These are phyloP conservation scores for Trachelus troglodyta DNA, from an alignment of 2,888 invertebrate species.

Conservation along the genomic window DNA sequence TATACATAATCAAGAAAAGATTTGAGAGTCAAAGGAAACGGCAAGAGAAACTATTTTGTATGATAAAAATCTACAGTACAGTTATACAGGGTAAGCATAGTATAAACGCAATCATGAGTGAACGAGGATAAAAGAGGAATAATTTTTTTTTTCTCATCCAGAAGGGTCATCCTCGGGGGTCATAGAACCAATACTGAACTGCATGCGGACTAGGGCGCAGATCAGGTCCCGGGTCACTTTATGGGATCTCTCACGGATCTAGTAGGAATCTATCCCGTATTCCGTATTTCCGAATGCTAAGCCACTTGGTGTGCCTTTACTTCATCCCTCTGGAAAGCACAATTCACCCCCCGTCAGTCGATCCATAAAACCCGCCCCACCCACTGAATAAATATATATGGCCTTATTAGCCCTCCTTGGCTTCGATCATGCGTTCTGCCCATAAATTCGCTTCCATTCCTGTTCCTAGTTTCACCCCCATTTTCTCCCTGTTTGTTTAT, in stretches of 20 bases:
- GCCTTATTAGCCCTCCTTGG: conserved; percentile 54
- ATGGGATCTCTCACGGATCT: conserved; percentile 60
- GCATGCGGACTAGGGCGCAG: too few relatives aligned
- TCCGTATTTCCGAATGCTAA: conserved; percentile 50
- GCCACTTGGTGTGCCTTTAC: conserved; percentile 28
- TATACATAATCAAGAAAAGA: too few relatives aligned
- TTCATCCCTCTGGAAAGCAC: neutral
- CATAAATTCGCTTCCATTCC: conserved; percentile 1
- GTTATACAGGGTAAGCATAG: too few relatives aligned
- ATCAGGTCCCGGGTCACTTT: conserved; percentile 54
- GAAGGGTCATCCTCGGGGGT: too few relatives aligned
- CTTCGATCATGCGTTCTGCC: conserved; percentile 44
- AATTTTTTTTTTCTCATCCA: too few relatives aligned
- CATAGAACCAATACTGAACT: too few relatives aligned
- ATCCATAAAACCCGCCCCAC: conserved; percentile 45
- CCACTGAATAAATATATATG: conserved; percentile 60
- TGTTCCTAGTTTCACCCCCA: too few relatives aligned
- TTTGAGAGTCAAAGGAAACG: too few relatives aligned
- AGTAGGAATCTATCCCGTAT: conserved; percentile 46
- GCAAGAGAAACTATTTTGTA: too few relatives aligned
- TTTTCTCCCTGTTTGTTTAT: neutral
- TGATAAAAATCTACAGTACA: too few relatives aligned
- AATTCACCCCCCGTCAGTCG: conserved; percentile 21
- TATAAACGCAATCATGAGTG: too few relatives aligned
- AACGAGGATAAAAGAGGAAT: too few relatives aligned